Conservation (phyloP, 2,797 vertebrate genomes). For the Pyrocephalus nanus region DNA sequence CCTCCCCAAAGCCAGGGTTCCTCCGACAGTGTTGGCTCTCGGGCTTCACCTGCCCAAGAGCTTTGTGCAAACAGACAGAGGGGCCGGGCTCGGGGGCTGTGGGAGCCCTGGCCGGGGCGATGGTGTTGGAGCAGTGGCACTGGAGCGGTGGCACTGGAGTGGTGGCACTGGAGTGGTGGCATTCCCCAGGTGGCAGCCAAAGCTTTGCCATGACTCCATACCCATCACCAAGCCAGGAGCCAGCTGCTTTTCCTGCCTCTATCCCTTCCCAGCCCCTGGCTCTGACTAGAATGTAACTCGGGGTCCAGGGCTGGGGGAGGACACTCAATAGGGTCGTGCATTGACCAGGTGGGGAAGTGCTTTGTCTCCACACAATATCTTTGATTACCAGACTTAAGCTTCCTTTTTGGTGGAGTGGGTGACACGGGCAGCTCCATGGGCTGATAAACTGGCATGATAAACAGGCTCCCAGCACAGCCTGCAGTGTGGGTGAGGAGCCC, state of each 20-base stretch:
- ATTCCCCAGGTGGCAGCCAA: neutral
- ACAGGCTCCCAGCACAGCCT: neutral
- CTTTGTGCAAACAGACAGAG: neutral
- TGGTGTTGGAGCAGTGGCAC: neutral
- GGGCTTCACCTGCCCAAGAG: neutral
- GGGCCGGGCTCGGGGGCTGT: neutral
- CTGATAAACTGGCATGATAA: neutral
- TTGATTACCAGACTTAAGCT: neutral
- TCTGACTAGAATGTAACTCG: fast-evolving
- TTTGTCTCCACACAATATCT: neutral
- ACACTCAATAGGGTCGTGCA: fast-evolving
- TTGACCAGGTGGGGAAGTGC: fast-evolving
- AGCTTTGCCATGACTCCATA: neutral
- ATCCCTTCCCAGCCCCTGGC: neutral
- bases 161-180: neutral
- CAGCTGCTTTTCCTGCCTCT: neutral
- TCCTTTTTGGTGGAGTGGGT: neutral
- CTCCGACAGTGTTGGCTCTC: neutral
- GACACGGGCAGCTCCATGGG: fast-evolving
- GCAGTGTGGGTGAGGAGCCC: neutral
- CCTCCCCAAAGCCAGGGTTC: neutral
- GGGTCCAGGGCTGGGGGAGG: no score
- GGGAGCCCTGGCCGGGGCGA: neutral
- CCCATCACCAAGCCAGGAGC: neutral
- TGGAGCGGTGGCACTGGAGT: neutral